Percentiles rank a stretch among this genome's conserved stretches.
phyloP scores from a whole-genome alignment of 1,140 invertebrate species.

The Diabrotica virgifera region DNA sequence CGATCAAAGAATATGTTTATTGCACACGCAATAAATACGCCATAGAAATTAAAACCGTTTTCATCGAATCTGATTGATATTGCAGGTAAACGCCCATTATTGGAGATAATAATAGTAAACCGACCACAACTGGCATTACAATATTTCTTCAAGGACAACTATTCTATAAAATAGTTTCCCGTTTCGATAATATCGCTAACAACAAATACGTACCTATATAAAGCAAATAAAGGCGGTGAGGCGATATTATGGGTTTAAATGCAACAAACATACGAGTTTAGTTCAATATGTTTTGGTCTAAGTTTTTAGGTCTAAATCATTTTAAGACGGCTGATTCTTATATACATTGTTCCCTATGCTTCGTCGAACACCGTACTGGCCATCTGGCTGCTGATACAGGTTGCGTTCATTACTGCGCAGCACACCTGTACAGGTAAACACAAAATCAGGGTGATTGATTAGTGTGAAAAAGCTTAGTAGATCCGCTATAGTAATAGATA shows the following conservation, averaged over 20 bases:
- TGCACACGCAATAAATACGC: background rate
- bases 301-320: too few relatives aligned
- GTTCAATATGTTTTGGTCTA: too few relatives aligned
- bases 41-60: background rate
- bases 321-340: too few relatives aligned
- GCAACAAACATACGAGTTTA: background rate
- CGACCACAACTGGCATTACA: background rate
- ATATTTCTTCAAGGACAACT: constrained; percentile 12
- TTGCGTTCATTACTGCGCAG: too few relatives aligned
- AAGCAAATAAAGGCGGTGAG: constrained; percentile 8
- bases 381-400: too few relatives aligned
- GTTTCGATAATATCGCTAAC: constrained; percentile 9
- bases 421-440: too few relatives aligned
- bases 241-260: background rate
- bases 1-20: too few relatives aligned
- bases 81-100: background rate
- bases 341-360: too few relatives aligned
- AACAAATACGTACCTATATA: constrained; percentile 2
- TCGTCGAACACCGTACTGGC: too few relatives aligned
- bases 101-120: constrained; percentile 3
- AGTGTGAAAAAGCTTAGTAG: too few relatives aligned
- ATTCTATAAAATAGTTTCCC: constrained; percentile 5
- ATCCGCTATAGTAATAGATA: too few relatives aligned
- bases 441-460: too few relatives aligned
- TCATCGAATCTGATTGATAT: background rate